A percentile compares a stretch with the other conserved stretches of the same genome.
phyloP scores from a whole-genome alignment of 2,888 invertebrate genomes.

The Epirrhoe tristata region DNA sequence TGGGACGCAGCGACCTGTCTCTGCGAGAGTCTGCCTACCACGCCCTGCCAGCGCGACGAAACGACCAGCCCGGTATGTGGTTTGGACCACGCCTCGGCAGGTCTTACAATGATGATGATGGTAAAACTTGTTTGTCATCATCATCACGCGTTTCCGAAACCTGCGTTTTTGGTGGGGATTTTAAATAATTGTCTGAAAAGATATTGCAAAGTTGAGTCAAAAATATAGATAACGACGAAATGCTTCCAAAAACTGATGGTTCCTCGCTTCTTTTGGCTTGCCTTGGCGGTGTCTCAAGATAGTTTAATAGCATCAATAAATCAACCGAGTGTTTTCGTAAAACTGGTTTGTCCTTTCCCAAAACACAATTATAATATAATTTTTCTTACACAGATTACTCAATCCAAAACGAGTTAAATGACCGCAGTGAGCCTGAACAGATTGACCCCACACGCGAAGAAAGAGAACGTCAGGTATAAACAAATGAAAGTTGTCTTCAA shows the following conservation, averaged over 20 bases:
- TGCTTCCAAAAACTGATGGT: too few species aligned
- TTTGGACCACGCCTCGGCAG: slow-evolving; percentile 89
- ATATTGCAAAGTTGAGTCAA: too few species aligned
- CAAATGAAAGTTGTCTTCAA: background rate
- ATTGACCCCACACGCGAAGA: slow-evolving; percentile 58
- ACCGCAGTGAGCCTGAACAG: slow-evolving; percentile 67
- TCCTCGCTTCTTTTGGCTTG: too few species aligned
- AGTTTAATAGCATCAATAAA: too few species aligned
- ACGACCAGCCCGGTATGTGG: slow-evolving; percentile 83
- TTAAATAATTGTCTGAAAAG: too few species aligned
- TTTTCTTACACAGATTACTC: slow-evolving; percentile 55
- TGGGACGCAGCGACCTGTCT: slow-evolving; percentile 62
- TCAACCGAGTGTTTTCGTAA: too few species aligned
- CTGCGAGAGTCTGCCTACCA: slow-evolving; percentile 39
- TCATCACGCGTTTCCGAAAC: background rate
- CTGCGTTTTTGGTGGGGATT: too few species aligned
- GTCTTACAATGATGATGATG: slow-evolving; percentile 70
- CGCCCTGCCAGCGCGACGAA: slow-evolving; percentile 47
- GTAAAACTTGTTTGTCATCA: slow-evolving; percentile 46
- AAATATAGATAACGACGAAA: too few species aligned
- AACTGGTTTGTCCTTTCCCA: slow-evolving; percentile 7
- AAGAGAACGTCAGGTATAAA: slow-evolving; percentile 60
- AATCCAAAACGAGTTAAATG: slow-evolving; percentile 53
- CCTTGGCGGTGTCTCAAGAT: too few species aligned
- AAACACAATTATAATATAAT: background rate